Evolutionary conservation across 2,113 vertebrate species (phyloP).

Genomic region (Oreochromis niloticus): DNA sequence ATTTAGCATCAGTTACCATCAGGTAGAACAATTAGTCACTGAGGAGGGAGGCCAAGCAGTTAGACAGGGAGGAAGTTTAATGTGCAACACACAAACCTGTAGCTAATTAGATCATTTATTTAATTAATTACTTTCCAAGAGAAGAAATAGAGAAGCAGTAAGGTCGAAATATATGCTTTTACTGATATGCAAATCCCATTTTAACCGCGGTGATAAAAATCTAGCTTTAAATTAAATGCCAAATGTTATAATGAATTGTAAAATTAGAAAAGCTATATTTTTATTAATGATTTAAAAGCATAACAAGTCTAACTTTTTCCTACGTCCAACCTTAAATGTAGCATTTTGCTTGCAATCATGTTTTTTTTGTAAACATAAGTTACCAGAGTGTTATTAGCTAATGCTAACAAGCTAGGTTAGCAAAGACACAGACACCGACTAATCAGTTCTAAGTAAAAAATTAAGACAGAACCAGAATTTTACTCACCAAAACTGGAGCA

Average conservation of each 20-base stretch:
- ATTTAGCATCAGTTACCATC: conserved; percentile 57
- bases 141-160: background rate
- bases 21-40: conserved; percentile 43
- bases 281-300: background rate
- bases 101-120: background rate
- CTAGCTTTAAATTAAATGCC: background rate
- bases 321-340: background rate
- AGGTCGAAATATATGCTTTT: background rate
- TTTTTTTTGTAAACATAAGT: background rate
- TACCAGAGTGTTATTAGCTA: background rate
- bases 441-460: background rate
- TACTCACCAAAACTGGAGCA: background rate
- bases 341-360: background rate
- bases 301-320: background rate
- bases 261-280: background rate
- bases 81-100: background rate
- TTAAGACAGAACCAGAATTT: background rate
- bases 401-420: background rate
- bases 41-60: conserved; percentile 21
- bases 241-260: background rate
- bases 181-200: background rate
- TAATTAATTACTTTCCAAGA: background rate
- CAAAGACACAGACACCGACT: background rate
- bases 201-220: background rate
- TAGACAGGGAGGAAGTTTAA: conserved; percentile 12